Conservation (phyloP, 2,113 vertebrate genomes). For the Scomber japonicus region DNA sequence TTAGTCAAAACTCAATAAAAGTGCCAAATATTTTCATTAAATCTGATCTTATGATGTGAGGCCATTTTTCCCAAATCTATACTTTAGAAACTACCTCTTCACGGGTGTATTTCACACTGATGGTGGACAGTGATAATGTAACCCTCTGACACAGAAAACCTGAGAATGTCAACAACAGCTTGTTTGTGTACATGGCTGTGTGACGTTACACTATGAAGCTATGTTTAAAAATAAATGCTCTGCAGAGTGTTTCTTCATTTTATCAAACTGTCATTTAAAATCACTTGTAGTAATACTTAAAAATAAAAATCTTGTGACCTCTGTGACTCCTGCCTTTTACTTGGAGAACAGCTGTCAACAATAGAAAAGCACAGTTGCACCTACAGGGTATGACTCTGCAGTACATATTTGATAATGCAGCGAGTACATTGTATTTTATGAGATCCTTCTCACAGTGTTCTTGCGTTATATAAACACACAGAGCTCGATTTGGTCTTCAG, state of each 20-base stretch:
- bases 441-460: background rate
- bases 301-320: background rate
- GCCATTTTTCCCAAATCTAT: background rate
- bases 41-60: too few species aligned
- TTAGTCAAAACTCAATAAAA: background rate
- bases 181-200: background rate
- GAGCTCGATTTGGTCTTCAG: conserved; percentile 24
- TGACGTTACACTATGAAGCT: background rate
- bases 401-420: background rate
- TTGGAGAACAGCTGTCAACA: background rate
- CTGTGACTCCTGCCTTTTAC: too few species aligned
- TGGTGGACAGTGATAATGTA: conserved; percentile 30
- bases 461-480: conserved; percentile 13
- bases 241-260: background rate
- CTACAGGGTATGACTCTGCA: background rate
- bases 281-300: too few species aligned
- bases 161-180: conserved; percentile 51
- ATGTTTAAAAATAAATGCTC: background rate
- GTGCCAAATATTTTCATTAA: background rate
- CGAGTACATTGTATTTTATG: conserved; percentile 18
- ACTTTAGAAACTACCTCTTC: background rate
- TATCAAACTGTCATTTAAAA: background rate
- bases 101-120: background rate
- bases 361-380: background rate
- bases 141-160: conserved; percentile 34